Conservation (phyloP, 2,113 vertebrate species). For the Piliocolobus tephrosceles region DNA sequence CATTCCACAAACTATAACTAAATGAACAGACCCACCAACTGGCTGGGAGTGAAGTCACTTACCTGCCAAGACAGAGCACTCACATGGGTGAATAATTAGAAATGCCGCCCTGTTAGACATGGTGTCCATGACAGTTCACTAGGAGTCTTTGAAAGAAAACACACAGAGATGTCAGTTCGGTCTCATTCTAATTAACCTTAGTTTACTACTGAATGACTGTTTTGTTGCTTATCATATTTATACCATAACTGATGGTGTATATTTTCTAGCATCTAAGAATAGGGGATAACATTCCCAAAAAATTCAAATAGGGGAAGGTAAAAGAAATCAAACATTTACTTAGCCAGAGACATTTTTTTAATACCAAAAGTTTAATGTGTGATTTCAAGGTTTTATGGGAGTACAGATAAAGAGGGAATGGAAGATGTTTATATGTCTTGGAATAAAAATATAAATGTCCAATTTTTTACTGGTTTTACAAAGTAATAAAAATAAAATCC, state of each 20-base stretch:
- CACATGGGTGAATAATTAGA: not conserved
- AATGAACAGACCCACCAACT: not conserved
- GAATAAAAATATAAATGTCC: not conserved
- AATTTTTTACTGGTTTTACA: not conserved
- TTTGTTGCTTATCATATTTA: not conserved
- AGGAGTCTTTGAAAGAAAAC: not conserved
- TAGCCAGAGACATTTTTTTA: not conserved
- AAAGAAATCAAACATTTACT: not conserved
- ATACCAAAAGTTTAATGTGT: not conserved
- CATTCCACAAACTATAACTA: not conserved
- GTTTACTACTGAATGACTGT: not conserved
- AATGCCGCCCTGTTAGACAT: not conserved
- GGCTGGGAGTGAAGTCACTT: not conserved
- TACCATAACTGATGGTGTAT: not conserved
- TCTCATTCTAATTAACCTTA: not conserved
- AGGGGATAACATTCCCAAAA: not conserved
- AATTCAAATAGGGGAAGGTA: not conserved
- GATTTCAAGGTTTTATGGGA: slow-evolving; percentile 5
- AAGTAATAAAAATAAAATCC: not conserved
- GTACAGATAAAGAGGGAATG: not conserved
- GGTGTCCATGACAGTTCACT: not conserved
- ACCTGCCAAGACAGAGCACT: not conserved
- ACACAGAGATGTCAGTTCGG: not conserved
- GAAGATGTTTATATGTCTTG: not conserved
- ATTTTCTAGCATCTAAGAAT: not conserved